Evolutionary conservation across 2,888 invertebrate species (phyloP), one percentile per base, ranked within the genome.

Genomic region (Zhengitettix transpicula): DNA sequence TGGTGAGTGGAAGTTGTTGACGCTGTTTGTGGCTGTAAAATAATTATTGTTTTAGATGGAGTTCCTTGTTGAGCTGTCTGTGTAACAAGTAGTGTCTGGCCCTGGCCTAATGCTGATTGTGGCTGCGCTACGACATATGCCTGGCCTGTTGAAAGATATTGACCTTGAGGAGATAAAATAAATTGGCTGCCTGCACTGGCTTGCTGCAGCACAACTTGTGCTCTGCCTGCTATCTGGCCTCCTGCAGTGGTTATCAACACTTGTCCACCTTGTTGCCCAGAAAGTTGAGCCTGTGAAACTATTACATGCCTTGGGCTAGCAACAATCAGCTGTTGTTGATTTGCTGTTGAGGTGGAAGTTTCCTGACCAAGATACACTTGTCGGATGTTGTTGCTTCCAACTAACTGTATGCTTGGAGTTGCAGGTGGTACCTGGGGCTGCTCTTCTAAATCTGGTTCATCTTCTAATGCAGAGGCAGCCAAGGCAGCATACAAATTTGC

Each of bases 401-500:
- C 28, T 62, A 56, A 12, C 62, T 40, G n/a, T 61, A 52, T 15
- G 64, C 42, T 40, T 40, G 63, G 55, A 42, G 64, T 51, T 28
- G 63, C 52, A 40, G 63, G 55, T 55, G 64, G 57, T 52, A 65
- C 57, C 12, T 63, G 58, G 44, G 65, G 55, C 5, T 41, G n/a
- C 2, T 67, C 59, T n/a, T 69, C 67, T 3, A 78, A 77, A 17
- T 88, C 87, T 64, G 68, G 69, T 69, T 89, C 90, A 66, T 89
- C 90, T 69, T 89, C 89, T 16, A 90, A 76, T 56, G 88, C 87
- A 44, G 89, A 89, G 0, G 89, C 90, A 1, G 89, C 90, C 56
- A 90, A 77, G 41, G 89, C 89, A 0, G 90, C 89, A 69, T 90
- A 90, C 40, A 90, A 74, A 72, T 90, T 89, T 0, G 89, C 90